Evolutionary conservation across 2,113 vertebrate genomes (phyloP).

Genomic region (Triplophysa tibetana): DNA sequence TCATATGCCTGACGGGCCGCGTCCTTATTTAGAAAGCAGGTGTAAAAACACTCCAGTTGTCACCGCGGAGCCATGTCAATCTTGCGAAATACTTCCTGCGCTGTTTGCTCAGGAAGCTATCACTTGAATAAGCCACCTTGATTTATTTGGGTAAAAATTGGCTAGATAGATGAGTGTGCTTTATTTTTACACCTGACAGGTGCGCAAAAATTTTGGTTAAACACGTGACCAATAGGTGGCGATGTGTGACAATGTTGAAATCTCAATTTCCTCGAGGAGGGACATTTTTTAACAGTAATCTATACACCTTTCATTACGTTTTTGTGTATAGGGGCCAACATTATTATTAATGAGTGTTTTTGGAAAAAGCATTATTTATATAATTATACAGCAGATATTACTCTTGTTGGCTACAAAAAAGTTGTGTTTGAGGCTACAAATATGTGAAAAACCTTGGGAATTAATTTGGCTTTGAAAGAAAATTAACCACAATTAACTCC

Average conservation of each 20-base stretch:
- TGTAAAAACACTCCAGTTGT: conserved; percentile 81
- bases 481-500: neutral
- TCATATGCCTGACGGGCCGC: conserved; percentile 72
- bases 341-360: neutral
- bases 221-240: conserved; percentile 64
- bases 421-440: too few species aligned
- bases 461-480: neutral
- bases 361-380: too few species aligned
- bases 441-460: neutral
- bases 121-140: neutral
- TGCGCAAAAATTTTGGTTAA: neutral
- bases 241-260: conserved; percentile 54
- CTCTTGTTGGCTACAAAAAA: too few species aligned
- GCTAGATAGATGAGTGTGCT: neutral
- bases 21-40: conserved; percentile 91
- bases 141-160: conserved; percentile 10
- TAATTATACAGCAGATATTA: neutral
- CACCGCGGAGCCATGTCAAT: conserved; percentile 78
- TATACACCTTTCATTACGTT: too few species aligned
- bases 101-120: conserved; percentile 57
- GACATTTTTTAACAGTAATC: too few species aligned
- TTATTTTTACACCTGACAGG: conserved; percentile 6
- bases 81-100: conserved; percentile 66
- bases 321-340: too few species aligned
- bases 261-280: neutral